These are phyloP conservation scores for mouse (Mus musculus) DNA, from an alignment of 2,113 vertebrate genomes.

Conservation along the genomic window DNA sequence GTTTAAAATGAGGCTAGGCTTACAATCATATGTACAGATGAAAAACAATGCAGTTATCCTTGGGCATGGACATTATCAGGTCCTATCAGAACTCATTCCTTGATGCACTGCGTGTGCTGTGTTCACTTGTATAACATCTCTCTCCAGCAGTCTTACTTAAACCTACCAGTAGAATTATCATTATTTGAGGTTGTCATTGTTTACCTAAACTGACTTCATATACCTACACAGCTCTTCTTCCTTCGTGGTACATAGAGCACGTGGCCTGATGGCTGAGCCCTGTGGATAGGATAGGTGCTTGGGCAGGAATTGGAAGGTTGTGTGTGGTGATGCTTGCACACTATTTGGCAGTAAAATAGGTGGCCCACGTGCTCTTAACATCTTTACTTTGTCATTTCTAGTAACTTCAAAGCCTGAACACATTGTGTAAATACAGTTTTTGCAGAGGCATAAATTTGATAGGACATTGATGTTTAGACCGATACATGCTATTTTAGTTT, in stretches of 20 bases:
- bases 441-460: constrained; percentile 6
- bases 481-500: not conserved
- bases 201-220: not conserved
- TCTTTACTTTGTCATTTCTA: constrained; percentile 41
- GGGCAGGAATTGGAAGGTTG: not conserved
- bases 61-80: not conserved
- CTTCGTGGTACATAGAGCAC: not conserved
- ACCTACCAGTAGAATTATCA: not conserved
- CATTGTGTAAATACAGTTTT: not conserved
- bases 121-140: not conserved
- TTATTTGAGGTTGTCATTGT: not conserved
- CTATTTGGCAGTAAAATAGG: not conserved
- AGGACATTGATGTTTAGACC: not conserved
- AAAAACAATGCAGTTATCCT: not conserved
- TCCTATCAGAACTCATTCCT: not conserved
- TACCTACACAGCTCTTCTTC: not conserved
- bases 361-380: not conserved
- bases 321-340: not conserved
- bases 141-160: not conserved
- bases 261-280: not conserved
- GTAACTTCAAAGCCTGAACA: not conserved
- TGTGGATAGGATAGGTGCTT: not conserved
- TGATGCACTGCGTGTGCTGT: not conserved
- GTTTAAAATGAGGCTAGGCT: not conserved
- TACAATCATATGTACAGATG: not conserved